phyloP scores from a whole-genome alignment of 2,113 vertebrate species.

The Corythaeola cristata region DNA sequence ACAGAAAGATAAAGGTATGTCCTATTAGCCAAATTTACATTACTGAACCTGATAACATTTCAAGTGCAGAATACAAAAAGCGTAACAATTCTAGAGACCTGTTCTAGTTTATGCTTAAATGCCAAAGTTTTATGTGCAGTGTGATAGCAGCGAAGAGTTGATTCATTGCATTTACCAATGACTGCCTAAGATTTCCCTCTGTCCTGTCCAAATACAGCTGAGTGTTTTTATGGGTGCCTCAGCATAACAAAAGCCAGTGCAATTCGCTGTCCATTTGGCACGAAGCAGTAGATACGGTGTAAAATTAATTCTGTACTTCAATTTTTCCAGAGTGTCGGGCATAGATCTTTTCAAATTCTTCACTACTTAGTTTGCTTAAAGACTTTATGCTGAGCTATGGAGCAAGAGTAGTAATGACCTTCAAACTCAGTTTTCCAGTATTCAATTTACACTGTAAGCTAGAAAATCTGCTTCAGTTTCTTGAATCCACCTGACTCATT shows the following conservation, averaged over 20 bases:
- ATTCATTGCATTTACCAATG: neutral
- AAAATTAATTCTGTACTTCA: slow-evolving; percentile 17
- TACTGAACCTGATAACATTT: neutral
- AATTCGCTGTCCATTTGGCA: neutral
- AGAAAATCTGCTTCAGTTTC: neutral
- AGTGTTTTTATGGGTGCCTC: neutral
- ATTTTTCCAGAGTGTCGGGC: neutral
- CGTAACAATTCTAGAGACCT: neutral
- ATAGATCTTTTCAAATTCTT: slow-evolving; percentile 37
- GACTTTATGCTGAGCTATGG: neutral
- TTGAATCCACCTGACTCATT: neutral
- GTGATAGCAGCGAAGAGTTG: neutral
- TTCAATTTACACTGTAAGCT: neutral
- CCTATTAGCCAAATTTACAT: neutral
- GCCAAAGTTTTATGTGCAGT: neutral
- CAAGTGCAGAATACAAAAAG: neutral
- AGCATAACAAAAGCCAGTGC: neutral
- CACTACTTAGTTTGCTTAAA: slow-evolving; percentile 16
- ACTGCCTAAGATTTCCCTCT: neutral
- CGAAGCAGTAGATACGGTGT: neutral
- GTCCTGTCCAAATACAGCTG: neutral
- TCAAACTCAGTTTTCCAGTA: neutral
- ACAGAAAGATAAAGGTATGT: neutral
- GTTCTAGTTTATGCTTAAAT: neutral
- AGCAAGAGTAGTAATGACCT: slow-evolving; percentile 18